Evolutionary conservation across 2,888 invertebrate genomes (phyloP), one percentile per base, ranked within the genome.

Genomic region (Drosophila mettleri): DNA sequence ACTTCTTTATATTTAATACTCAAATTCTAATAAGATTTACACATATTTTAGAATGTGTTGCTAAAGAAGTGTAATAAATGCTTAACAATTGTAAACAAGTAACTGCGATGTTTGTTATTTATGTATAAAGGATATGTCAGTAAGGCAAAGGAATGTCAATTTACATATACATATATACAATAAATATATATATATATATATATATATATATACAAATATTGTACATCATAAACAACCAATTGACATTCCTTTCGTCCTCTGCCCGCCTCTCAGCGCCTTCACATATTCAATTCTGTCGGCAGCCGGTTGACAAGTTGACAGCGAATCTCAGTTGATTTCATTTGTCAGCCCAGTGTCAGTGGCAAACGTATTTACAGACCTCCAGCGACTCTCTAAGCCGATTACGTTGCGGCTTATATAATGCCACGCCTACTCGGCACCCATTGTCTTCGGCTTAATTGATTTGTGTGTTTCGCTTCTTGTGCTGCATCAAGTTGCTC

Each of bases 251-350:
- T 16, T 16, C 16, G 43, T n/a, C n/a, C 43, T 27, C 16, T 10
- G 43, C 33, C 20, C 22, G 24, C 3, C 16, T 9, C 3, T 16
- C 12, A 3, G 10, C 12, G 34, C 49, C 34, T 4, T 3, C 24
- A n/a, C 49, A 34, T 33, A 12, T 33, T 49, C 33, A n/a, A 49
- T 16, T 51, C 49, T 31, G 22, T 12, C 1, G 34, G 16, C 34
- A 51, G 49, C 34, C 18, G 46, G 57, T 53, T 60, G 61, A 52
- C 88, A 84, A 67, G 69, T 73, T 73, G 75, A 69, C 62, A 72
- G 72, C 70, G 85, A 87, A 81, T 82, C 82, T 75, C 63, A 54
- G 73, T 60, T 72, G 70, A 78, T 75, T 78, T 85, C 68, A 87
- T 87, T 87, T 75, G 61, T 69, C 68, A 69, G 86, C 65, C 82